These are phyloP conservation scores for Physella acuta DNA, from an alignment of 1,140 invertebrate genomes.

Conservation along the genomic window DNA sequence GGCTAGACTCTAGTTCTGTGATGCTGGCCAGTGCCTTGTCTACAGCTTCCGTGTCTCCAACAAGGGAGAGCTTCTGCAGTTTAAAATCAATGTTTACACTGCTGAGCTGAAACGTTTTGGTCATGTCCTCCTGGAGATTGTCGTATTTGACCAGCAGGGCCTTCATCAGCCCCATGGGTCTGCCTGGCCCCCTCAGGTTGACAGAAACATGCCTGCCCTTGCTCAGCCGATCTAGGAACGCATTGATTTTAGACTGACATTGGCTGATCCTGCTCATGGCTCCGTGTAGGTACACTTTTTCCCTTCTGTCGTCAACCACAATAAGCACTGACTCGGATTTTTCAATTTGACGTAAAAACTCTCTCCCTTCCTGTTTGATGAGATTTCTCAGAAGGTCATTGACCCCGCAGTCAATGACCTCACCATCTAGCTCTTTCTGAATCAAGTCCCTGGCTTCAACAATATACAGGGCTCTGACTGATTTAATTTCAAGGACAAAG, in stretches of 20 bases:
- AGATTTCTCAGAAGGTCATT: slow-evolving; percentile 24
- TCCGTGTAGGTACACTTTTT: slow-evolving; percentile 9
- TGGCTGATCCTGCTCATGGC: background rate
- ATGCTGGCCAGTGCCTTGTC: slow-evolving; percentile 27
- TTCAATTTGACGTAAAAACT: slow-evolving; percentile 5
- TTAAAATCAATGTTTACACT: slow-evolving; percentile 32
- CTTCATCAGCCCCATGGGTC: slow-evolving; percentile 47
- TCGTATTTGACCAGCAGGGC: slow-evolving; percentile 36
- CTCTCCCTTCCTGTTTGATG: slow-evolving; percentile 32
- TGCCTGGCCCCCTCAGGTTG: slow-evolving; percentile 30
- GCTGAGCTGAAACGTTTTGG: slow-evolving; percentile 19
- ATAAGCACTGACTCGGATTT: slow-evolving; percentile 5
- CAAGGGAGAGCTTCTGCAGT: slow-evolving; percentile 35
- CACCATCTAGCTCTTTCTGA: slow-evolving; percentile 34
- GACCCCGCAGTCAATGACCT: slow-evolving; percentile 30
- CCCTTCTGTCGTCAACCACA: background rate
- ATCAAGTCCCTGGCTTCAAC: slow-evolving; percentile 28
- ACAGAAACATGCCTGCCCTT: slow-evolving; percentile 22
- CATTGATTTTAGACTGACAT: background rate
- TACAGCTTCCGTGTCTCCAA: slow-evolving; percentile 36
- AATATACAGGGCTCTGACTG: slow-evolving; percentile 26
- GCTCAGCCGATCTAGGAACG: background rate
- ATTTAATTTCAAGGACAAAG: slow-evolving; percentile 31
- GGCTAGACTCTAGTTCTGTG: slow-evolving; percentile 17
- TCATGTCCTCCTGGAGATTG: slow-evolving; percentile 30